Conservation (phyloP, 2,797 vertebrate species). For the Esox masquinongy region DNA sequence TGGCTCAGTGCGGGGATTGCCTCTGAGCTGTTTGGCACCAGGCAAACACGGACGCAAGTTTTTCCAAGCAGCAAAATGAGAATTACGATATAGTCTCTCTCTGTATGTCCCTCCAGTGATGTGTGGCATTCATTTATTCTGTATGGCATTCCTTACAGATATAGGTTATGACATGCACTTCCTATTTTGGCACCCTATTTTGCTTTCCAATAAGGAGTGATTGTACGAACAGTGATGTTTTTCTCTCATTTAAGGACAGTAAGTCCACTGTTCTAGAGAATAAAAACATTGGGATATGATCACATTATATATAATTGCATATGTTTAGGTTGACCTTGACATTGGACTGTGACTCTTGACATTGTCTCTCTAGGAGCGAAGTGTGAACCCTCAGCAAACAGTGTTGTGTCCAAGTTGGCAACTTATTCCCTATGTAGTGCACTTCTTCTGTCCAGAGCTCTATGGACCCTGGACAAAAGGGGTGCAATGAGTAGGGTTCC, state of each 20-base stretch:
- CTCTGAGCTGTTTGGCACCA: conserved; percentile 69
- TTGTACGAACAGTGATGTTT: conserved; percentile 60
- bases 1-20: conserved; percentile 71
- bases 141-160: conserved; percentile 62
- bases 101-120: conserved; percentile 59
- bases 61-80: conserved; percentile 70
- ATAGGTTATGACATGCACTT: conserved; percentile 37
- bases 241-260: conserved; percentile 38
- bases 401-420: no score
- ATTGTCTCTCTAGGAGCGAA: background rate
- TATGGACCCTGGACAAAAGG: no score
- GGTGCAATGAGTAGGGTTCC: no score
- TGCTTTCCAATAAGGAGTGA: conserved; percentile 62
- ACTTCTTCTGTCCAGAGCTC: no score
- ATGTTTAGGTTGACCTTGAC: background rate
- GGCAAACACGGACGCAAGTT: conserved; percentile 59
- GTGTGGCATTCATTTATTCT: conserved; percentile 71
- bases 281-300: no score
- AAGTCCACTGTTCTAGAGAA: background rate
- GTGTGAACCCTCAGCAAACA: background rate
- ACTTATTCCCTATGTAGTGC: no score
- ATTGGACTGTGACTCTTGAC: background rate
- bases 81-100: conserved; percentile 63
- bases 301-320: no score
- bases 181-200: conserved; percentile 56